Base-by-base conservation (phyloP, 2,888 invertebrate genomes). In the Alloscopus bannaensis region DNA sequence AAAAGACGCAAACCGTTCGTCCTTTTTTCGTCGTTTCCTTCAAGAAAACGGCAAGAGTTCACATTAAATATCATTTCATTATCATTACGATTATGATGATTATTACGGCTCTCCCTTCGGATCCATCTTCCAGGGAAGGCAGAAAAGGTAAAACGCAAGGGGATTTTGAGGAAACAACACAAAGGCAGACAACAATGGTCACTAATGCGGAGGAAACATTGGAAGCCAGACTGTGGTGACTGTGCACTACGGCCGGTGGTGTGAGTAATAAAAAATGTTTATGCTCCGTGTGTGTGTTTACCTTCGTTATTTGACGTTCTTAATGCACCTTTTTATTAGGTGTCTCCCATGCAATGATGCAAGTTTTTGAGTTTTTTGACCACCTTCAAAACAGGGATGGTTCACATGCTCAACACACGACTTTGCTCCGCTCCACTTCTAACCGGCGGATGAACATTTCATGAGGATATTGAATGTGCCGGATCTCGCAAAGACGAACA, bases 281-380 rank as follows among this genome's bases (percentile, higher is more conserved):
- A 22, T 45, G 20, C 20, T 42, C 47, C n/a, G 47, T 3, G 47
- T 47, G 47, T 47, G 11, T 47, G 6, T 36, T 36, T n/a, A n/a
- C n/a, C 8, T n/a, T 47, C 47, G 4, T 8, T 26, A 18, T 26
- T 55, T 11, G 16, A 1, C 13, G 24, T 31, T 26, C 40, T 59
- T 59, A 70, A 70, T 70, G 70, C 59, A 59, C 59, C 40, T 70
- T 68, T 70, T 70, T 70, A 70, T 70, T 59, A 70, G 70, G 70
- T 70, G 70, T 70, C 59, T 70, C 59, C 59, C 59, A 59, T 57
- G 59, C 59, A 59, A 70, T 70, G 24, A 40, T 52, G 6, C 6
- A 36, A 36, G 8, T 36, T 8, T 36, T n/a, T n/a, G n/a, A n/a
- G 13, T 36, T 36, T 36, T 36, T 36, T 36, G 6, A 36, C 36